These are phyloP conservation scores for Zaprionus capensis DNA, from an alignment of 1,140 invertebrate genomes.

Conservation along the genomic window DNA sequence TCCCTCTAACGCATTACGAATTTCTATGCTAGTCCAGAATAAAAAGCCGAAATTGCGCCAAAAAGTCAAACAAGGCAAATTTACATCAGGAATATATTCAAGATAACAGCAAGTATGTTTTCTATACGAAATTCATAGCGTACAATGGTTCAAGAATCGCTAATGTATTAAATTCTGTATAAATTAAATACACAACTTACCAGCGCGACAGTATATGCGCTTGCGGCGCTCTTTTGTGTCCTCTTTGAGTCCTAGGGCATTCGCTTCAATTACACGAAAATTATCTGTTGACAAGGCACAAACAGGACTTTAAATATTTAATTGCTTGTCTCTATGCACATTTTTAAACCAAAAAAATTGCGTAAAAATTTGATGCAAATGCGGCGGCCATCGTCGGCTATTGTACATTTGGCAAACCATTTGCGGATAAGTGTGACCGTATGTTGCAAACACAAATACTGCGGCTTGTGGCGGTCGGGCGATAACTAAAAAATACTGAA, in stretches of 20 bases:
- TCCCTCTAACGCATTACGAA: conserved; percentile 26
- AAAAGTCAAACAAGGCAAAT: conserved; percentile 65
- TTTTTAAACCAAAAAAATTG: conserved; percentile 18
- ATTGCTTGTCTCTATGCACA: conserved; percentile 1
- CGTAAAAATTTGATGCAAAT: background rate
- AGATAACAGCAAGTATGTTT: background rate
- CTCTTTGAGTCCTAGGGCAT: background rate
- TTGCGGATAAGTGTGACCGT: conserved; percentile 18
- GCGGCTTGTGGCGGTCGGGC: background rate
- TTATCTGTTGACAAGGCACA: conserved; percentile 1
- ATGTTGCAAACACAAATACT: conserved; percentile 5
- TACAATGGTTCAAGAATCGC: background rate
- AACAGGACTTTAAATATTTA: background rate
- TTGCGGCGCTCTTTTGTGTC: conserved; percentile 36
- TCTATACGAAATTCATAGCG: background rate
- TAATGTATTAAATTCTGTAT: conserved; percentile 14
- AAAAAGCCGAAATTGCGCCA: conserved; percentile 65
- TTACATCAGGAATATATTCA: conserved; percentile 20
- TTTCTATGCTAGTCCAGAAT: conserved; percentile 27
- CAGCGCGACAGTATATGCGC: conserved; percentile 17
- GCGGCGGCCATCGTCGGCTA: conserved; percentile 15
- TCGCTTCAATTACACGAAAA: background rate
- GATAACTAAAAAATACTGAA: background rate
- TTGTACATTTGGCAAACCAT: conserved; percentile 51
- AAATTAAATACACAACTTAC: conserved; percentile 26